Percentiles rank a stretch among this genome's conserved stretches.
phyloP scores from a whole-genome alignment of 2,113 vertebrate genomes.

The Sinocyclocheilus anophthalmus region DNA sequence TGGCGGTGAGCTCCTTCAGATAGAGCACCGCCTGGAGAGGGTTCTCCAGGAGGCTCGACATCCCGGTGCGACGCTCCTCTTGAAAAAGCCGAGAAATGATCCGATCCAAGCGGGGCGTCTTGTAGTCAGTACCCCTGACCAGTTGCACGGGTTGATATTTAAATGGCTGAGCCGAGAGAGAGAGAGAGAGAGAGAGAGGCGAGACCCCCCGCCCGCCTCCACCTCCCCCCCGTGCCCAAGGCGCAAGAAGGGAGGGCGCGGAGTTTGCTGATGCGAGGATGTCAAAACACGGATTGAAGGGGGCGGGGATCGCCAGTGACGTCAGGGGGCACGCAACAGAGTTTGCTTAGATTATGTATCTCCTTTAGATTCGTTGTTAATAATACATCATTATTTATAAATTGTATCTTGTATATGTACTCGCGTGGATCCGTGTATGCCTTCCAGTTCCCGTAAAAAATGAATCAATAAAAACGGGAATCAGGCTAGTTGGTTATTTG shows the following conservation, averaged over 20 bases:
- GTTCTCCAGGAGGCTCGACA: slow-evolving; percentile 95
- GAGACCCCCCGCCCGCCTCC: slow-evolving; percentile 42
- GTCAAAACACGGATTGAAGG: slow-evolving; percentile 47
- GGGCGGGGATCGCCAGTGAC: slow-evolving; percentile 34
- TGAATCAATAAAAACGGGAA: no score
- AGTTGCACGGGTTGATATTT: background rate
- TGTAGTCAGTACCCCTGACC: background rate
- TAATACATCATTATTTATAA: background rate
- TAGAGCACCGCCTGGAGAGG: slow-evolving; percentile 95
- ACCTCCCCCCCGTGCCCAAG: slow-evolving; percentile 34
- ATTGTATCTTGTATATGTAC: no score
- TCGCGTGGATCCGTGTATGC: no score
- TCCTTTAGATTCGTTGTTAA: background rate
- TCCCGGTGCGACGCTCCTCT: slow-evolving; percentile 58
- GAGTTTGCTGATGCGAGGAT: slow-evolving; percentile 50
- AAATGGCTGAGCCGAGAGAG: slow-evolving; percentile 45
- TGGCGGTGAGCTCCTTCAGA: slow-evolving; percentile 93
- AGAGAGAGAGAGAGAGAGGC: slow-evolving; percentile 33
- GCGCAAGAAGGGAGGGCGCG: slow-evolving; percentile 46
- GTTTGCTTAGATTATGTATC: background rate
- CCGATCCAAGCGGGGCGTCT: background rate
- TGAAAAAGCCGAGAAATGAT: background rate
- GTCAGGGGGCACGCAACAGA: slow-evolving; percentile 27
- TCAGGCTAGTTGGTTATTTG: background rate
- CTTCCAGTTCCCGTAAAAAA: no score